Evolutionary conservation across 2,797 vertebrate genomes (phyloP).

Genomic region (Amazona ochrocephala): DNA sequence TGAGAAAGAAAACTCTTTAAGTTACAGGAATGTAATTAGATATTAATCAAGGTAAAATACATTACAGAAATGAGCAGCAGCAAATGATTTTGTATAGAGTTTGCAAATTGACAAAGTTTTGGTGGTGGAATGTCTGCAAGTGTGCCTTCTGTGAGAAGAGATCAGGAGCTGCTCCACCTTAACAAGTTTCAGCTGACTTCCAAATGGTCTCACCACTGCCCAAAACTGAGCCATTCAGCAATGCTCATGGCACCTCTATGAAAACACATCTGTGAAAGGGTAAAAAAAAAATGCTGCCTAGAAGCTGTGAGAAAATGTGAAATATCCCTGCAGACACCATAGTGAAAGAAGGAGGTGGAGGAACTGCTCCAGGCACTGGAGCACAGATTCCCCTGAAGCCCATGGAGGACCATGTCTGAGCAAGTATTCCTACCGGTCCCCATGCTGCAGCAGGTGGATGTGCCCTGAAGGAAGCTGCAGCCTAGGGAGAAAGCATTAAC

Average conservation of each 20-base stretch:
- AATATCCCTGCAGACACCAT: background rate
- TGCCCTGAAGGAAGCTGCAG: background rate
- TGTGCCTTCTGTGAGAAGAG: background rate
- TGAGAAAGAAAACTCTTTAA: background rate
- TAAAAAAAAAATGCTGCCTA: background rate
- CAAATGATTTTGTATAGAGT: background rate
- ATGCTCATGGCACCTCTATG: accelerated
- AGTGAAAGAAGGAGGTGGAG: background rate
- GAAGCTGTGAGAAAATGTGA: background rate
- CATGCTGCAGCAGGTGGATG: background rate
- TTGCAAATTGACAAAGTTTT: background rate
- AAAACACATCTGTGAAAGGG: background rate
- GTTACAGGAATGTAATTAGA: background rate
- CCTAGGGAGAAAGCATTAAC: background rate
- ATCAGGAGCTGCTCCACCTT: background rate
- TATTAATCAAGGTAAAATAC: background rate
- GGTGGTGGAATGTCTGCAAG: background rate
- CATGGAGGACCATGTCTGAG: background rate
- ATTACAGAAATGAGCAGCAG: background rate
- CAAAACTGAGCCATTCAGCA: background rate
- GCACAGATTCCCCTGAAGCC: background rate
- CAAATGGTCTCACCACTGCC: background rate
- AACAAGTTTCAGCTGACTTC: background rate
- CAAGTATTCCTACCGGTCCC: background rate
- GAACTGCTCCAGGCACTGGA: background rate